Percentiles rank a stretch among this genome's conserved stretches.
Evolutionary conservation across 1,140 invertebrate genomes (phyloP).

Genomic region (Coptotermes formosanus): DNA sequence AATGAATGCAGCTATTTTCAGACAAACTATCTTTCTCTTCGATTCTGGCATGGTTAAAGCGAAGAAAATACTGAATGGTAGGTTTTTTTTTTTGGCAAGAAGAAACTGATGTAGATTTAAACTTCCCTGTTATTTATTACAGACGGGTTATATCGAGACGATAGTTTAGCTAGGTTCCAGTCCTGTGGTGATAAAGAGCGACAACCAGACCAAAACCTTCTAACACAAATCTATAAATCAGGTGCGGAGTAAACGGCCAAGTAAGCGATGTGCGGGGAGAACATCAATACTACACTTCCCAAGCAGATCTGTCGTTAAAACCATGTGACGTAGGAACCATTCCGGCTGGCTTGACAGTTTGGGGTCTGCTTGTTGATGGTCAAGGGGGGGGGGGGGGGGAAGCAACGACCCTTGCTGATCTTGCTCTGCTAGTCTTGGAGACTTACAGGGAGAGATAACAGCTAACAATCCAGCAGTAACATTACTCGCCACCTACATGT

Average conservation of each 20-base stretch:
- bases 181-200: background rate
- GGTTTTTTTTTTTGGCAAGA: too few species aligned
- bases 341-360: conserved; percentile 9
- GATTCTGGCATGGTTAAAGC: too few species aligned
- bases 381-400: background rate
- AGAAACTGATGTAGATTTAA: background rate
- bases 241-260: background rate
- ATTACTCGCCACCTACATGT: background rate
- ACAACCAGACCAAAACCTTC: background rate
- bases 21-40: too few species aligned
- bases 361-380: conserved; percentile 4
- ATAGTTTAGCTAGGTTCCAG: background rate
- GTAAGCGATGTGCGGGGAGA: background rate
- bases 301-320: background rate
- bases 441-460: background rate
- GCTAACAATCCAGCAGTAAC: background rate
- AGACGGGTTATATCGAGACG: background rate
- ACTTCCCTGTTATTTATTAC: background rate
- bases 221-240: conserved; percentile 19
- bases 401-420: background rate
- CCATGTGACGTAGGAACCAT: background rate
- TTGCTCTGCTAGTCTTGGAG: background rate
- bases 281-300: background rate
- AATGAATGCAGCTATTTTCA: too few species aligned
- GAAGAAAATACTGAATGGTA: too few species aligned